Base-by-base conservation (phyloP, 2,797 vertebrate genomes). In the Molothrus ater region DNA sequence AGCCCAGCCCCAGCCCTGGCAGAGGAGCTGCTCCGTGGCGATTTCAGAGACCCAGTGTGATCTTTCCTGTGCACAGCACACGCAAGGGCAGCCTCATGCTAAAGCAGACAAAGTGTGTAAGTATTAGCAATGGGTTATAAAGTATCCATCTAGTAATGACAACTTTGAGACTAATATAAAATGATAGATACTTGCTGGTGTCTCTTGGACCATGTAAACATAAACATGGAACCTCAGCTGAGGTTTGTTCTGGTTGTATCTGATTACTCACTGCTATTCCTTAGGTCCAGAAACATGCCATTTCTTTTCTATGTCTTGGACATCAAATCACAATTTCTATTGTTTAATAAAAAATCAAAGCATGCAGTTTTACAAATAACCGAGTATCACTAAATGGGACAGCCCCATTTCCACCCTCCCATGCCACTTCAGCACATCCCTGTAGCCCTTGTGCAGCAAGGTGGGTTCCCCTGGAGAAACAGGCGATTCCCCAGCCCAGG, bases 191-290 rank as follows among this genome's bases (percentile, higher is more conserved):
- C 32, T 6, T 11, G 50, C 59, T 61, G 38, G 18, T 72, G 76
- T 92, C 73, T 84, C 86, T 40, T 59, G 90, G 92, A 64, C 51
- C 60, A 19, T 32, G 70, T 83, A 72, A 91, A 89, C 80, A 80
- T 12, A 51, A 81, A 65, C 34, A 4, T 71, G 85, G 80, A 94
- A 83, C 76, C 65, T 92, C 91, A 91, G 65, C 90, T 74, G 84
- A 74, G 75, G 75, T 80, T 80, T 93, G 54, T 48, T 80, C 36
- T 47, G 70, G 73, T 73, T 86, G 84, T 74, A 61, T 61, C 80
- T 88, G 64, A 86, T 90, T 73, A 42, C 56, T 81, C 65, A 32
- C 26, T 80, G 66, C 48, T 43, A 17, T 70, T 86, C 40, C 19
- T 64, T 42, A 53, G 13, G 51, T 59, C 69, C 68, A 78, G 61